Evolutionary conservation across 2,888 invertebrate genomes (phyloP).

Genomic region (Synergus umbraculus): DNA sequence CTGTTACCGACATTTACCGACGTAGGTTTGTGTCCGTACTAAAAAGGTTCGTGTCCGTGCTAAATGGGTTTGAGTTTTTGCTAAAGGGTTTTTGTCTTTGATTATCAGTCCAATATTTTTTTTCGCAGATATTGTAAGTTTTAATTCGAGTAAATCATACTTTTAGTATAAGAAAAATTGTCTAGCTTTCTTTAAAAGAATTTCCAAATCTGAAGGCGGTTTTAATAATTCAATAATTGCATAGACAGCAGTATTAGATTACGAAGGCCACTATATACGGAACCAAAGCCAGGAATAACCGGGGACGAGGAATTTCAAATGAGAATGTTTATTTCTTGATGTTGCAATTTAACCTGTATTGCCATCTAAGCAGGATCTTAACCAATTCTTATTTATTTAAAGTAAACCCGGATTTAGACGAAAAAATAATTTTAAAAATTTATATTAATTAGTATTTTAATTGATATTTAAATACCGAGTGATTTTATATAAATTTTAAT

Average conservation of each 20-base stretch:
- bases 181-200: not conserved
- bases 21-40: not conserved
- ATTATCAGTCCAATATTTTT: not conserved
- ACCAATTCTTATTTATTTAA: constrained; percentile 7
- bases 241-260: constrained; percentile 30
- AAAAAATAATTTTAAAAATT: too few species aligned
- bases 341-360: constrained; percentile 34
- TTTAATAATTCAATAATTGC: constrained; percentile 10
- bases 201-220: not conserved
- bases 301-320: constrained; percentile 29
- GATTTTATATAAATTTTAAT: too few species aligned
- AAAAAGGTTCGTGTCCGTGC: not conserved
- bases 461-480: too few species aligned
- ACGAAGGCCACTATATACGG: constrained; percentile 19
- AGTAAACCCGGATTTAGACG: not conserved
- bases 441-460: too few species aligned
- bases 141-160: not conserved
- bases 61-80: not conserved
- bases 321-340: constrained; percentile 4
- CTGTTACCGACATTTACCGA: not conserved
- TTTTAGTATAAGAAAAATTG: not conserved
- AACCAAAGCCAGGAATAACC: constrained; percentile 35
- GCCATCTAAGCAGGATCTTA: constrained; percentile 16
- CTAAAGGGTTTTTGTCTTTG: not conserved
- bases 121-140: not conserved